Evolutionary conservation across 1,140 invertebrate genomes (phyloP).

Genomic region (Marisa cornuarietis): DNA sequence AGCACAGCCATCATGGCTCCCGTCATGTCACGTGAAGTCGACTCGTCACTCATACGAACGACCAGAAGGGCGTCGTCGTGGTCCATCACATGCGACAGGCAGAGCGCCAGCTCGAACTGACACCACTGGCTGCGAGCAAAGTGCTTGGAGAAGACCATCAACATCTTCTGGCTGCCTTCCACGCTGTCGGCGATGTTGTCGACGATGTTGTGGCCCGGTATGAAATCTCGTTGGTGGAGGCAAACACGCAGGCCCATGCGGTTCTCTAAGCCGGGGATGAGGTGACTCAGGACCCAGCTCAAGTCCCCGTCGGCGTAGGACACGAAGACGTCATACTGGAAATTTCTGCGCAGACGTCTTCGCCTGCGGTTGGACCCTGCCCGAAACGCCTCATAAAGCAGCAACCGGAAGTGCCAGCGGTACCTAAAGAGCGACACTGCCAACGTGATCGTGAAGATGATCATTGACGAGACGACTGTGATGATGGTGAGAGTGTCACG

Average conservation of each 20-base stretch:
- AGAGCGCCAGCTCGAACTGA: constrained; percentile 63
- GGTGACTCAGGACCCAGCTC: constrained; percentile 63
- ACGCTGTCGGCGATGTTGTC: constrained; percentile 49
- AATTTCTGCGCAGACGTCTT: constrained; percentile 7
- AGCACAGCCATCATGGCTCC: constrained; percentile 21
- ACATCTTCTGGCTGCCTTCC: constrained; percentile 36
- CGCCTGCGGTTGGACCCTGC: neutral
- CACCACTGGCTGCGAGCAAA: constrained; percentile 51
- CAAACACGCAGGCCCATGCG: constrained; percentile 36
- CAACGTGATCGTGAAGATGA: constrained; percentile 2
- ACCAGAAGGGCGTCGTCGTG: constrained; percentile 21
- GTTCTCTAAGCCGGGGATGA: constrained; percentile 26
- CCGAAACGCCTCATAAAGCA: constrained; percentile 14
- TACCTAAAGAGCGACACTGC: constrained; percentile 2
- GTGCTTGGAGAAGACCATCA: constrained; percentile 41
- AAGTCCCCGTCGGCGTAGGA: constrained; percentile 40
- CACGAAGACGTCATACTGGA: constrained; percentile 37
- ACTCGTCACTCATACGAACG: constrained; percentile 28
- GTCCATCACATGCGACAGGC: constrained; percentile 25
- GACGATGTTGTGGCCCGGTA: constrained; percentile 37
- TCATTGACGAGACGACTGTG: neutral
- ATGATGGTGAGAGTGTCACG: neutral
- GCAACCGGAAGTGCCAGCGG: constrained; percentile 16
- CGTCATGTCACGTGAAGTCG: constrained; percentile 21
- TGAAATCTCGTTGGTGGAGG: constrained; percentile 53